Percentiles rank a stretch among this genome's conserved stretches.
Evolutionary conservation across 2,888 invertebrate genomes (phyloP).

Genomic region (Kuschelorhynchus macadamiae): DNA sequence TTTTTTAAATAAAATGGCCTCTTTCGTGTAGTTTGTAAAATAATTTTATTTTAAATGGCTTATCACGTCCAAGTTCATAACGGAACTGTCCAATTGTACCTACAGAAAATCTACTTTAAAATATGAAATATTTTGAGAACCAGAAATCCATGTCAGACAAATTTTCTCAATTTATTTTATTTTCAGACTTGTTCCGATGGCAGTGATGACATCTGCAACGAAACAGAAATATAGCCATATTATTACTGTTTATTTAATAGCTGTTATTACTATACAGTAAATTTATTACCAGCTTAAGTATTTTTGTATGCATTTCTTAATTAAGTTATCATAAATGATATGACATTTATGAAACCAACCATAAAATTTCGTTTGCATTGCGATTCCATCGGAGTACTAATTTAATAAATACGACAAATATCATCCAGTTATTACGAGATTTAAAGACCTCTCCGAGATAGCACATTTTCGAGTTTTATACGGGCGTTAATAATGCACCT

Average conservation of each 20-base stretch:
- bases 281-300: conserved; percentile 8
- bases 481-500: conserved; percentile 9
- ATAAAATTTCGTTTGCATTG: conserved; percentile 19
- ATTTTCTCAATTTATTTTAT: too few species aligned
- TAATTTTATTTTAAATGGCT: too few species aligned
- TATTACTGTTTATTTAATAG: conserved; percentile 9
- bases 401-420: conserved; percentile 17
- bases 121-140: too few species aligned
- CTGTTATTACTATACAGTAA: conserved; percentile 14
- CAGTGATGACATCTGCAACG: too few species aligned
- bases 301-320: conserved; percentile 26
- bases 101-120: too few species aligned
- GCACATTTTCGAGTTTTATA: conserved; percentile 16
- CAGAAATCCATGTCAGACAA: too few species aligned
- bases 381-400: conserved; percentile 9
- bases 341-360: conserved; percentile 33
- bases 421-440: conserved; percentile 24
- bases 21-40: too few species aligned
- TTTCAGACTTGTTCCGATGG: neutral
- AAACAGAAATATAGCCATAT: conserved; percentile 3
- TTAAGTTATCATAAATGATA: conserved; percentile 29
- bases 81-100: too few species aligned
- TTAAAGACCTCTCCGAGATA: conserved; percentile 21
- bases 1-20: too few species aligned
- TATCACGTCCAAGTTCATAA: too few species aligned